Conservation (phyloP, 2,113 vertebrate genomes). For the Notothenia coriiceps region DNA sequence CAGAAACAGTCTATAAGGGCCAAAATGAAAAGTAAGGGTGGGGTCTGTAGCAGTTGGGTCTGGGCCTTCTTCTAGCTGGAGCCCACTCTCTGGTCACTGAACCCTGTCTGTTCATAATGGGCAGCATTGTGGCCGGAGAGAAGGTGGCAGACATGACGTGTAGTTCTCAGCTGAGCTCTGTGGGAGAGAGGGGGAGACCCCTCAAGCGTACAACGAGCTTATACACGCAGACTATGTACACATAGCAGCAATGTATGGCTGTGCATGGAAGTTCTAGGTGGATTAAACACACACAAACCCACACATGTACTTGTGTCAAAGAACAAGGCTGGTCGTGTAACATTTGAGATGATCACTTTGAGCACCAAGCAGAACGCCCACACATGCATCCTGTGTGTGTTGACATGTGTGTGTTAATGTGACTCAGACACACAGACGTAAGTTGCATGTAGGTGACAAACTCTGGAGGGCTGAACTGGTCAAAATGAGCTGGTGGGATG, state of each 20-base stretch:
- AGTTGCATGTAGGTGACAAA: constrained; percentile 40
- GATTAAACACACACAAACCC: constrained; percentile 26
- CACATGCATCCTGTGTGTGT: constrained; percentile 51
- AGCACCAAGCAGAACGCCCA: constrained; percentile 32
- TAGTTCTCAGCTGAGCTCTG: constrained; percentile 61
- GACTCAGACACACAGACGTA: constrained; percentile 37
- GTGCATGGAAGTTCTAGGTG: constrained; percentile 11
- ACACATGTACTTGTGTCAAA: constrained; percentile 37
- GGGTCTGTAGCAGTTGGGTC: constrained; percentile 11
- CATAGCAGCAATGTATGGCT: constrained; percentile 28
- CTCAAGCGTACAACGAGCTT: constrained; percentile 68
- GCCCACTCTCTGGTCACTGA: constrained; percentile 67
- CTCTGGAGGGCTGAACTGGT: background rate
- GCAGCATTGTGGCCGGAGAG: constrained; percentile 74
- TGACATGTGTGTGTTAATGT: constrained; percentile 53
- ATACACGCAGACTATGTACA: constrained; percentile 48
- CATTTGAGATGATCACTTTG: constrained; percentile 29
- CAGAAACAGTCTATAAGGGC: constrained; percentile 17
- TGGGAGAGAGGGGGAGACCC: constrained; percentile 54
- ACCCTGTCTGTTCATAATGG: constrained; percentile 69
- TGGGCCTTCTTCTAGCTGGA: constrained; percentile 40
- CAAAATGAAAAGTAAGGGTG: constrained; percentile 38
- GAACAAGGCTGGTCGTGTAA: constrained; percentile 15
- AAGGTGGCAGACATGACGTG: constrained; percentile 81
- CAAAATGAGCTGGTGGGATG: constrained; percentile 17